Evolutionary conservation across 1,140 invertebrate genomes (phyloP), one percentile per base, ranked within the genome.

Genomic region (Venturia canescens): DNA sequence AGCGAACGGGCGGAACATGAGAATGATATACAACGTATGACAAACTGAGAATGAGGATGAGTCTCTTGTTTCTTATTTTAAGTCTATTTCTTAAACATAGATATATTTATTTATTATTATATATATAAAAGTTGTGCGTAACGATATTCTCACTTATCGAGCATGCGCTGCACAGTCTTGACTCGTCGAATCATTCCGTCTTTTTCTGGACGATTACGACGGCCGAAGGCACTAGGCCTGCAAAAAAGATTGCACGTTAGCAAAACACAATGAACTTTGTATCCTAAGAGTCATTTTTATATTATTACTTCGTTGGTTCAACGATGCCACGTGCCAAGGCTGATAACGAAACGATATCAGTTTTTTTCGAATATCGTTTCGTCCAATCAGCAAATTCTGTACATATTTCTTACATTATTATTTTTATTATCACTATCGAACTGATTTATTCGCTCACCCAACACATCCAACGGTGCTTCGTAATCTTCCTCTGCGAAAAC

Each of bases 401-500:
- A 11, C 7, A 6, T 44, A 44, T 9, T 75, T 69, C 16, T 27
- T 2, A 31, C 11, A n/a, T 31, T 34, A 31, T 34, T 38, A 48
- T 18, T 23, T 26, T n/a, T 80, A 38, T 69, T 34, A 29, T 44
- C 38, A 11, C 38, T n/a, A 76, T 67, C 63, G 38, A 76, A 0
- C 74, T 76, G 74, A 79, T 83, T 72, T 18, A 66, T 23, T 60
- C 75, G 34, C 85, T 91, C 91, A 97, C 97, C 97, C 92, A 98
- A 93, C 83, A 93, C 91, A 85, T 96, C 95, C 71, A 98, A 92
- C 21, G 97, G 96, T 87, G 95, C 95, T 76, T 97, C 96, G 92
- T 97, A 98, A 89, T 98, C 97, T 29, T 97, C 96, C n/a, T 92
- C 93, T n/a, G 92, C 92, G 87, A 98, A 98, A 75, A 97, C 93